Base-by-base conservation (phyloP, 2,113 vertebrate species). In the Drymodes brunneopygia region DNA sequence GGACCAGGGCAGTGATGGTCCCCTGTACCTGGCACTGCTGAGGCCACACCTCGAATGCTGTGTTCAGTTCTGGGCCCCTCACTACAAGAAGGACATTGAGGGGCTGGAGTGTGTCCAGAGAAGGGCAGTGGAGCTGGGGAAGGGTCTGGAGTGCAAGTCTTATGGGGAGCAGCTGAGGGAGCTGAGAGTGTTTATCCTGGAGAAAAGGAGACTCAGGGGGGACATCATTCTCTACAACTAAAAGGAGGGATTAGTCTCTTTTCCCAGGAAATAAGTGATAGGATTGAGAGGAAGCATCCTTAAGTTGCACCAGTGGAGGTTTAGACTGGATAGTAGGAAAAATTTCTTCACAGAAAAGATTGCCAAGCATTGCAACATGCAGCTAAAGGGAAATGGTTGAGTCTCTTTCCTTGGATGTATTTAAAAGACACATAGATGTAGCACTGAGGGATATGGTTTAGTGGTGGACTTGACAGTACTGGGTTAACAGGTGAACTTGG, bases 41-140 rank as follows among this genome's bases (percentile, higher is more conserved):
- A 40, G 15, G 71, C 44, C 0, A 11, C 18, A 35, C 5, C 15
- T 82, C 2, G 1, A 65, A 35, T 53, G 3, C 12, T 15, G 1
- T 24, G 1, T 33, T 3, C 12, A 7, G 5, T 70, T 71, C 40
- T 71, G 13, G 5, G 22, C 4, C 13, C 6, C 6, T 78, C 25
- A 22, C 8, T 71, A 5, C 7, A 48, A 42, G n/a, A 53, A 40
- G 13, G 44, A 70, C 4, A 9, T 5, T 18, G 45, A 47, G 31
- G 23, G 1, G 40, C 24, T 61, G 31, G 31, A 83, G 5, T 0
- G 0, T 10, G 11, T 83, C 35, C 16, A 44, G 20, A 13, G 27
- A 42, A 47, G 20, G 35, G 17, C 17, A 61, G 0, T 0, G 0
- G 24, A 72, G 16, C 7, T 44, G 24, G 14, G 27, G 17, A 48